phyloP scores from a whole-genome alignment of 1,140 invertebrate species.

The Phortica variegata region DNA sequence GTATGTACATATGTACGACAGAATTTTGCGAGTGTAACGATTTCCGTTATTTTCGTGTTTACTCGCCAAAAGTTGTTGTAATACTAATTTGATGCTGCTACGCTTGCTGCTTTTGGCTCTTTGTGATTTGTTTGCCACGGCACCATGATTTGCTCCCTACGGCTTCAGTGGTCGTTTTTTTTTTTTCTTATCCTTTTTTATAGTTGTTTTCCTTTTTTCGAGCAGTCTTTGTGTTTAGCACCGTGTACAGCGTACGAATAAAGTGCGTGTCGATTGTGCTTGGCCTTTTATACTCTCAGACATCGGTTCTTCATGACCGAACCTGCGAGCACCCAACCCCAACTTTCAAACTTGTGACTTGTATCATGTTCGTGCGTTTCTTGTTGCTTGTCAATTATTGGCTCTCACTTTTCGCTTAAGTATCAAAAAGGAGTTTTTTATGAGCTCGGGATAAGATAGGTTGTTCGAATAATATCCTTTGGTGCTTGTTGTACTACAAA shows the following conservation, averaged over 20 bases:
- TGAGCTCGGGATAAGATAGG: too few relatives aligned
- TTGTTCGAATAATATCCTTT: constrained; percentile 19
- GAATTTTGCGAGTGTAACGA: neutral
- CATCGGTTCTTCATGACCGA: too few relatives aligned
- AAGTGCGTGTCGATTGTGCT: constrained; percentile 16
- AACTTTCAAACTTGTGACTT: constrained; percentile 23
- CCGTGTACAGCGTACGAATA: constrained; percentile 26
- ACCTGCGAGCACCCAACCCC: too few relatives aligned
- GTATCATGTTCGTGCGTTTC: constrained; percentile 30
- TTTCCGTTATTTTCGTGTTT: neutral
- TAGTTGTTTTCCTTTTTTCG: too few relatives aligned
- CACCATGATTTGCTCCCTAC: neutral
- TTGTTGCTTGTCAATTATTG: constrained; percentile 45
- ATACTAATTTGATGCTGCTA: neutral
- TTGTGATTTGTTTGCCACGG: neutral
- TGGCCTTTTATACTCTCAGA: constrained; percentile 44
- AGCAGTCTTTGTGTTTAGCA: too few relatives aligned
- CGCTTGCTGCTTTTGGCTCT: constrained; percentile 7
- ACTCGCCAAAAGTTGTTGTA: neutral
- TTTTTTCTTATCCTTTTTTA: too few relatives aligned
- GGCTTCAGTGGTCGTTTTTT: constrained; percentile 16
- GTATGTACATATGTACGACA: too few relatives aligned
- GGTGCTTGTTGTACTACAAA: constrained; percentile 29
- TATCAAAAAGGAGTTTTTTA: constrained; percentile 27
- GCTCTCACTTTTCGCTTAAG: constrained; percentile 34